A percentile compares a stretch with the other conserved stretches of the same genome.
phyloP scores from a whole-genome alignment of 2,797 vertebrate genomes.

The Neostethus bicornis region DNA sequence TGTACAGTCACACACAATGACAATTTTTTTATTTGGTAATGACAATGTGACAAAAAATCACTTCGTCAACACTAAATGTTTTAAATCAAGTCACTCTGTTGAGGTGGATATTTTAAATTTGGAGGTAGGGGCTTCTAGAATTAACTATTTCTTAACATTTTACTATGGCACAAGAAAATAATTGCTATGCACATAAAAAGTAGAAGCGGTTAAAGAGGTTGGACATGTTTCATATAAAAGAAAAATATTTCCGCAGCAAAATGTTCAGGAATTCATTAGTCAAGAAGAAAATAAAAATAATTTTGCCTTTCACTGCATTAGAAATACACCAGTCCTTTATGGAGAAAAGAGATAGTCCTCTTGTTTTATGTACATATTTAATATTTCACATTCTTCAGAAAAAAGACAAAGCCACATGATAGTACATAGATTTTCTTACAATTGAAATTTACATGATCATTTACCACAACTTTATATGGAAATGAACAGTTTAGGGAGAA shows the following conservation, averaged over 20 bases:
- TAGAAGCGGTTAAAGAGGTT: neutral
- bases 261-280: constrained; percentile 18
- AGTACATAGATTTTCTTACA: constrained; percentile 78
- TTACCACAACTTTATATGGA: constrained; percentile 78
- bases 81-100: neutral
- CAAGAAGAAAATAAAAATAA: constrained; percentile 2
- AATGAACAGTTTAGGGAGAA: constrained; percentile 63
- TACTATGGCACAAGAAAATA: constrained; percentile 12
- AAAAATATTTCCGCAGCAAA: constrained; percentile 16
- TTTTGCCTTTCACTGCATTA: neutral
- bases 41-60: constrained; percentile 4
- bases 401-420: constrained; percentile 76
- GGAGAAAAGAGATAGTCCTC: constrained; percentile 16
- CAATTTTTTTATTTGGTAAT: constrained; percentile 17
- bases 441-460: constrained; percentile 82
- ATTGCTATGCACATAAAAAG: constrained; percentile 16
- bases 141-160: constrained; percentile 9
- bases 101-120: neutral
- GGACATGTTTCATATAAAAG: constrained; percentile 1
- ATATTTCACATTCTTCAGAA: constrained; percentile 77
- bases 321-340: neutral
- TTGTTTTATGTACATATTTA: constrained; percentile 76
- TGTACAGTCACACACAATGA: constrained; percentile 18
- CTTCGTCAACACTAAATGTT: neutral
- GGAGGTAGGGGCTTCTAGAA: constrained; percentile 9